Evolutionary conservation across 2,888 invertebrate species (phyloP), one percentile per base, ranked within the genome.

Genomic region (Ditula angustiorana): DNA sequence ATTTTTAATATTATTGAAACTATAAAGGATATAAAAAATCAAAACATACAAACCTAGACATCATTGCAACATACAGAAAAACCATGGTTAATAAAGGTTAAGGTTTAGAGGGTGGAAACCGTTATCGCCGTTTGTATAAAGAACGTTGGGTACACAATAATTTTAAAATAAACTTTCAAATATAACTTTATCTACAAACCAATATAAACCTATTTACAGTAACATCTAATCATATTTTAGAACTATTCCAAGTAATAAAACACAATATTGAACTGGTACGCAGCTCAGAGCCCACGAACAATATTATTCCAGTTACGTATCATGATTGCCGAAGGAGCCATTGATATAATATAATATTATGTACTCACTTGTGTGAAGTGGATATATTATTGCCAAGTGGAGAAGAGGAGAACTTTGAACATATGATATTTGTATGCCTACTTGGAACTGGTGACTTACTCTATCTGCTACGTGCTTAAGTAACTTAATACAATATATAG

Each of bases 301-400:
- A 50, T 62, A 49, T 49, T 47, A 37, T 26, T 16, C 21, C 13
- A 26, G 37, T 61, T 53, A 35, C 53, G 33, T 46, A 24, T 35
- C 46, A 35, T 19, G 24, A 41, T 41, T 52, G 16, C 61, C 7
- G 13, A 47, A 55, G 53, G 13, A 52, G 53, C 47, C 37, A 61
- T 55, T 28, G 55, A 56, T 24, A 30, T n/a, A n/a, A n/a, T n/a
- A n/a, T n/a, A n/a, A n/a, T n/a, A 35, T 10, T 33, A 33, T 47
- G 19, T 53, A 35, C 44, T 30, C 11, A 30, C 35, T 37, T 16
- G 53, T 21, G 53, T 49, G 56, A 49, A 62, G 56, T 56, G 56
- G 62, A 11, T 44, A 46, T 53, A 33, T 13, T 53, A 44, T 55
- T 61, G 41, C 30, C 49, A 62, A 62, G 62, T 49, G 56, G 49